phyloP scores from a whole-genome alignment of 1,140 invertebrate species.

The Xylocopa sonorina region DNA sequence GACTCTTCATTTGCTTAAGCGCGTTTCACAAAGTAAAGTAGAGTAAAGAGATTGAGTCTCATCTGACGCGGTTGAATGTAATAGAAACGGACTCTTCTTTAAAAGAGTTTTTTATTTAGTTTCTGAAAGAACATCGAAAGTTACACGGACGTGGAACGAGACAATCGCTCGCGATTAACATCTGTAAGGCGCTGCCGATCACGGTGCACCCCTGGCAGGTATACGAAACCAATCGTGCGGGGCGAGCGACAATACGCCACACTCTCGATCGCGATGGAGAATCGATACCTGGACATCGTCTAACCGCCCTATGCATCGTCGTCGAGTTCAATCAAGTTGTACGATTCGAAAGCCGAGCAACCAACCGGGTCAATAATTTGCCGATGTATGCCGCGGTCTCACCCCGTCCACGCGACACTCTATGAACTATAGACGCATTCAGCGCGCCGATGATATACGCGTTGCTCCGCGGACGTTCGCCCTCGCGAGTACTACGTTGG shows the following conservation, averaged over 20 bases:
- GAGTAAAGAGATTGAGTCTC: no score
- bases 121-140: neutral
- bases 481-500: neutral
- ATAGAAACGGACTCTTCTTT: no score
- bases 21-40: no score
- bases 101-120: no score
- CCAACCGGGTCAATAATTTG: slow-evolving; percentile 45
- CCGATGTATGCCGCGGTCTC: neutral
- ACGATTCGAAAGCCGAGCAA: slow-evolving; percentile 23
- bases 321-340: slow-evolving; percentile 35
- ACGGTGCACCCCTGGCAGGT: no score
- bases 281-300: slow-evolving; percentile 27
- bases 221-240: neutral
- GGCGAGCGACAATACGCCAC: neutral
- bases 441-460: slow-evolving; percentile 22
- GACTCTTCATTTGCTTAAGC: no score
- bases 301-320: slow-evolving; percentile 10
- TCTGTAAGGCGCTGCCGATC: neutral
- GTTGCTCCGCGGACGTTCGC: neutral
- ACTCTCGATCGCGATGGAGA: slow-evolving; percentile 4
- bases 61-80: no score
- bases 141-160: neutral
- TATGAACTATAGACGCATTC: slow-evolving; percentile 34
- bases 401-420: slow-evolving; percentile 28
- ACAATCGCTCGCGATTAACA: slow-evolving; percentile 8